Base-by-base conservation (phyloP, 2,888 invertebrate species). In the Strigamia transsilvanica region DNA sequence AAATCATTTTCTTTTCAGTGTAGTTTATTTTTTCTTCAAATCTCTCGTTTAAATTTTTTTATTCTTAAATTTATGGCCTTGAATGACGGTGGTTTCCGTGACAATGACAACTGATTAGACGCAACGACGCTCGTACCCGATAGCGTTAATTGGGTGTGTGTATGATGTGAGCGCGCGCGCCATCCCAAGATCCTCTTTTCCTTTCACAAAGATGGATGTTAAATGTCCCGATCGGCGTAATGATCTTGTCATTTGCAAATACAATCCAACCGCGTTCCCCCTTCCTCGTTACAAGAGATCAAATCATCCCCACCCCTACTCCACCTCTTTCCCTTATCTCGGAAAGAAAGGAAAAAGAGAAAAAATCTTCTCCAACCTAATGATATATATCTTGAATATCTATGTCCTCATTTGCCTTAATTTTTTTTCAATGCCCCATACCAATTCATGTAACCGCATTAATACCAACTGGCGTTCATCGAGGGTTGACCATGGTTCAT, bases 201-300 rank as follows among this genome's bases (percentile, higher is more conserved):
- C 61, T 61, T 10, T 61, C 23, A 61, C 61, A 61, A 78, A 78
- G 78, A 78, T 78, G 32, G 78, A 78, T 78, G 78, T 15, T 38
- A 38, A 38, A 78, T 32, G 32, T 78, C 38, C 34, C 78, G 34
- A 78, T 61, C 61, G 61, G 61, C 78, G 78, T 78, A 78, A 78
- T 78, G 78, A 78, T 78, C 78, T 32, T 78, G 78, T 78, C 32
- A 78, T 78, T 78, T 78, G 78, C 78, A 78, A 78, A 78, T 78
- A 78, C 78, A 78, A 78, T 78, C 78, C 32, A 15, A 38, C 78
- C 78, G 78, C 78, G 27, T 38, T 78, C 32, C 23, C 61, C 61
- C 61, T 61, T 61, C 23, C 61, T 61, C 21, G 61, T 61, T 61
- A 61, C 61, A 61, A 61, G 61, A 61, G 61, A 61, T 61, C 61